Evolutionary conservation across 2,797 vertebrate species (phyloP).

Genomic region (Eleutherodactylus coqui): DNA sequence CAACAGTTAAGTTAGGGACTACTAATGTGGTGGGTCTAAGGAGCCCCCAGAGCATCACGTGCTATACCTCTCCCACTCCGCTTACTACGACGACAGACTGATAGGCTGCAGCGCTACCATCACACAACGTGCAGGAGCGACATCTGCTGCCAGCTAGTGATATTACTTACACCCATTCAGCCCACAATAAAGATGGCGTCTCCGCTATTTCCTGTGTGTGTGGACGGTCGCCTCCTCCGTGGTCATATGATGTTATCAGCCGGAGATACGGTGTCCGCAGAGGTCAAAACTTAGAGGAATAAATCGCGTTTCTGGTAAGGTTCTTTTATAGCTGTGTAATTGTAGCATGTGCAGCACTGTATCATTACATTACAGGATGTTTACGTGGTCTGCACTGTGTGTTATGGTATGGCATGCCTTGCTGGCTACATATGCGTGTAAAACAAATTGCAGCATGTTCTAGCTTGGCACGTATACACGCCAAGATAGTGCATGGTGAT

Average conservation of each 20-base stretch:
- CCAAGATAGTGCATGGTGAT: too few relatives aligned
- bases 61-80: too few relatives aligned
- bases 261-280: background rate
- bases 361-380: background rate
- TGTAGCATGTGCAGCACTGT: background rate
- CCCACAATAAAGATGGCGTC: slow-evolving; percentile 44
- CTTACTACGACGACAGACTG: too few relatives aligned
- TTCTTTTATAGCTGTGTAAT: background rate
- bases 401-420: background rate
- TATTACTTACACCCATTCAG: too few relatives aligned
- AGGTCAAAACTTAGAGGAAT: background rate
- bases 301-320: slow-evolving; percentile 42
- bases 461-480: too few relatives aligned
- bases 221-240: too few relatives aligned
- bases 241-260: background rate
- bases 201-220: background rate
- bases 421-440: too few relatives aligned
- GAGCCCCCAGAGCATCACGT: too few relatives aligned
- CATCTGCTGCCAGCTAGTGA: background rate
- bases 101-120: background rate
- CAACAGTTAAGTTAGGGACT: too few relatives aligned
- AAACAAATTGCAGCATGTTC: too few relatives aligned
- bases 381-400: background rate
- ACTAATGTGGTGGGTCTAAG: too few relatives aligned
- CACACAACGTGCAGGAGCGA: background rate